A percentile compares a stretch with the other conserved stretches of the same genome.
phyloP scores from a whole-genome alignment of 2,113 vertebrate genomes.

The Jaculus jaculus region DNA sequence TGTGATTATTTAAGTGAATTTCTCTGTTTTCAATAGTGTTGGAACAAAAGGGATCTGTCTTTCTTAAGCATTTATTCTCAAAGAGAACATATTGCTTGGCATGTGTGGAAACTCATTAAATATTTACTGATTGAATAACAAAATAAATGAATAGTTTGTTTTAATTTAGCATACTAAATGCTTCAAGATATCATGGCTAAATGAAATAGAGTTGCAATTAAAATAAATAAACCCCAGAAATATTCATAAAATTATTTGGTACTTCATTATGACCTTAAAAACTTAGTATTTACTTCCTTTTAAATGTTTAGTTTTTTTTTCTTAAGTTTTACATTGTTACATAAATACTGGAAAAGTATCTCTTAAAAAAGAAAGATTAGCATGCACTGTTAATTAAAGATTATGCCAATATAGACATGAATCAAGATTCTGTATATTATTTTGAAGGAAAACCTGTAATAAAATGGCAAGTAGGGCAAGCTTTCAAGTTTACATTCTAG shows the following conservation, averaged over 20 bases:
- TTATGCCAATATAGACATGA: not conserved
- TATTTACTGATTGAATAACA: slow-evolving; percentile 1
- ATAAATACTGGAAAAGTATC: not conserved
- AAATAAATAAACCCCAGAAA: not conserved
- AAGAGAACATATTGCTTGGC: slow-evolving; percentile 18
- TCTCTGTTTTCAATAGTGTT: not conserved
- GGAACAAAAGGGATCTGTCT: not conserved
- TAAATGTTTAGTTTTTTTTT: not conserved
- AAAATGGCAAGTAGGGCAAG: not conserved
- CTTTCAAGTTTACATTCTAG: not conserved
- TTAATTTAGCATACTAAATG: not conserved
- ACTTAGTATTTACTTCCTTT: not conserved
- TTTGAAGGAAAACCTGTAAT: not conserved
- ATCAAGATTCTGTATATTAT: not conserved
- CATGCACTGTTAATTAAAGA: not conserved
- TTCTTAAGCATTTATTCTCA: not conserved
- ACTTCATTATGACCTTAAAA: slow-evolving; percentile 2
- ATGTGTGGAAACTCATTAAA: slow-evolving; percentile 33
- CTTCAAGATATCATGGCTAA: slow-evolving; percentile 24
- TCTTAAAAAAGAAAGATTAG: not conserved
- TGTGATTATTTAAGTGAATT: not conserved
- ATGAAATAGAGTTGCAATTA: slow-evolving; percentile 10
- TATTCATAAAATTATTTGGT: not conserved
- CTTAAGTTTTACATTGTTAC: not conserved
- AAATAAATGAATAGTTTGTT: not conserved